These are phyloP conservation scores for Diachasmimorpha longicaudata DNA, from an alignment of 1,140 invertebrate species.

Conservation along the genomic window DNA sequence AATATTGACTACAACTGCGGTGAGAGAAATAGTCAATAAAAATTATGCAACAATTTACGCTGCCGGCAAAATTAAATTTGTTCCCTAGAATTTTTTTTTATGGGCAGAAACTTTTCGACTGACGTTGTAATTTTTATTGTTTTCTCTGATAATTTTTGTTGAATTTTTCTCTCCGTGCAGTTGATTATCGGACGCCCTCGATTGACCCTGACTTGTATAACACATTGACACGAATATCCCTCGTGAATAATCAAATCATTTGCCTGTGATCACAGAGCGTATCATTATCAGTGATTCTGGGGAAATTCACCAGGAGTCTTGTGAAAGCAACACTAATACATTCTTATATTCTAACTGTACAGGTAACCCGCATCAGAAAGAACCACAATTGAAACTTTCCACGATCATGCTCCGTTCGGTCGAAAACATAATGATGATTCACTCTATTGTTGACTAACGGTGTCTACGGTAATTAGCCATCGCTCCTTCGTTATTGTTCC, in stretches of 20 bases:
- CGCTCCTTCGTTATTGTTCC: conserved; percentile 13
- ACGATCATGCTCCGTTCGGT: conserved; percentile 16
- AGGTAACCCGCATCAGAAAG: background rate
- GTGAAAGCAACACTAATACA: background rate
- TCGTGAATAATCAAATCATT: background rate
- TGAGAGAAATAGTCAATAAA: no score
- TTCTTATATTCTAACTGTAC: background rate
- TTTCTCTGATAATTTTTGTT: no score
- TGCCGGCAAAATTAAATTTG: no score
- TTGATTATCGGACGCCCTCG: no score
- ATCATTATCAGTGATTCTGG: background rate
- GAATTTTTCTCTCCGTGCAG: no score
- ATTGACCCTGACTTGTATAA: no score
- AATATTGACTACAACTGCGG: no score
- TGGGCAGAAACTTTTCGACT: no score
- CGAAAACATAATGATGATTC: conserved; percentile 1
- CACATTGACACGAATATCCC: no score
- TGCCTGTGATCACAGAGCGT: background rate
- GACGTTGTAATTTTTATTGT: no score
- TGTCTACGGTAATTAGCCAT: conserved; percentile 4
- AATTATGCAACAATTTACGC: no score
- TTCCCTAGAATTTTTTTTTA: no score
- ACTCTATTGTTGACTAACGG: conserved; percentile 17
- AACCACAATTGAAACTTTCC: conserved; percentile 16
- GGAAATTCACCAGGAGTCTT: background rate